Evolutionary conservation across 2,113 vertebrate genomes (phyloP), one percentile per base, ranked within the genome.

Genomic region (Scopus umbretta): DNA sequence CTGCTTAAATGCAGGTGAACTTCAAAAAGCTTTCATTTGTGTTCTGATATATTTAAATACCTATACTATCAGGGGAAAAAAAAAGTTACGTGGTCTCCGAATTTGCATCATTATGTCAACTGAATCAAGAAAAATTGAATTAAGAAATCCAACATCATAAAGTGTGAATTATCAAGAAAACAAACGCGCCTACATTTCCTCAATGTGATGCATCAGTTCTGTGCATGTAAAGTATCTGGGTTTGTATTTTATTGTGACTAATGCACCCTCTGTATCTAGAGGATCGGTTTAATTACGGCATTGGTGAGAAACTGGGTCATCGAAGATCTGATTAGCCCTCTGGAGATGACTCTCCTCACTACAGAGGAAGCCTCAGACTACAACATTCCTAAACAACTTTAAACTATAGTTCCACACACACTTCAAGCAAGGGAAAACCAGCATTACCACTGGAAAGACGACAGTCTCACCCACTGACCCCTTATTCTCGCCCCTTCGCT

Each of bases 291-390:
- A 79, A 56, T 56, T 30, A n/a, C 3, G 26, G 47, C 68, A 68
- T 4, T 72, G 80, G 43, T 43, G 32, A 89, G 89, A 91, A 97
- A 96, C 56, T 94, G 95, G 94, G 96, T 92, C 96, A 92, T 3
- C 19, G 5, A 52, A 75, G 70, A 95, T 87, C 94, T 91, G 87
- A 95, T 95, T 59, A 95, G 91, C 66, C 78, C 84, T 68, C 84
- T 29, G 49, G 93, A 95, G 84, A 75, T 61, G 91, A 40, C 49
- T 82, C 95, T 92, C 56, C 80, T 89, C 65, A 58, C 72, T 5
- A 34, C 0, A 65, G 59, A 79, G 52, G 80, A 84, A 79, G 66
- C 16, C 61, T 49, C 50, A 56, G 63, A 92, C 75, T 56, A 78
- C 19, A 10, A 45, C 59, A 63, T 71, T 89, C 76, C 83, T 91